Base-by-base conservation (phyloP, 2,888 invertebrate species). In the Spodoptera littoralis region DNA sequence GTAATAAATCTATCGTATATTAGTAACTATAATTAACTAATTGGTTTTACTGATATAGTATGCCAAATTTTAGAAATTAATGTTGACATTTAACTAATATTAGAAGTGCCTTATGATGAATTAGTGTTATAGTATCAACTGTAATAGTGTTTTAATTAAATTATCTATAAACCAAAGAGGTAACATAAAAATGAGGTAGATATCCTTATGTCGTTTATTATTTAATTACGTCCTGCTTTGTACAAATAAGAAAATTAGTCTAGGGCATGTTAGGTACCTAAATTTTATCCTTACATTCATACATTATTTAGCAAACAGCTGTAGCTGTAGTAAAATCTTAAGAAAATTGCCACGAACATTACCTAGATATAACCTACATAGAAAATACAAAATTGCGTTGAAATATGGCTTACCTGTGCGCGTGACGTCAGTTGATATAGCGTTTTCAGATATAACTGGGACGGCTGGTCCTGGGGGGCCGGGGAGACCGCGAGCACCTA, bases 401-500 rank as follows among this genome's bases (percentile, higher is more conserved):
- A 36, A 1, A 36, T 0, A 52, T 11, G 51, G 72, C 85, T 86
- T 77, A 92, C 92, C 90, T 44, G 80, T 76, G 30, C 79, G 77
- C 42, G 86, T 76, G 47, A 88, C 73, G 55, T 90, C 92, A 65
- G 77, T 85, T 22, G 84, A 63, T 1, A 92, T 81, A 8, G 90
- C 84, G 70, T 91, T 93, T 63, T 92, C 92, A 13, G 89, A 82
- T 62, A 85, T 50, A 1, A 78, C 75, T 2, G 86, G 62, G 22
- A 76, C 63, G 4, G 89, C 77, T 6, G 87, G 83, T 3, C 91
- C 92, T 1, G 94, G 93, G 1, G 84, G 89, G 0, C 94, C 94
- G 0, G 92, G 93, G 2, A 88, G 81, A 48, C 94, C 94, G 47
- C 90, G 84, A 42, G 81, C 82, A 76, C 93, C 93, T 93, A 55